Conservation (phyloP, 2,888 invertebrate species). For the Polymixis flavicincta region DNA sequence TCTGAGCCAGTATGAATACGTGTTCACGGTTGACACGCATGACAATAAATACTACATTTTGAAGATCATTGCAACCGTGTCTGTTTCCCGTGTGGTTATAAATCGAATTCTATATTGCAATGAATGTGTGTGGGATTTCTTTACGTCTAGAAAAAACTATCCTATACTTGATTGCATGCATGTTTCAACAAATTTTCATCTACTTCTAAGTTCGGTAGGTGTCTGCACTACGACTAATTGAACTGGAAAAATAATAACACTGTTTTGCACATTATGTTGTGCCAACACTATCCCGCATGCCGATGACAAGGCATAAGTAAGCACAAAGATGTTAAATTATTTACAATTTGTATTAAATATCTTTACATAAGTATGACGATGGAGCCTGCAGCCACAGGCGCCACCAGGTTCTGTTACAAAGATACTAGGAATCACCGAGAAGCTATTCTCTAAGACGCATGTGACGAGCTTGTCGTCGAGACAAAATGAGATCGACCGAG, state of each 20-base stretch:
- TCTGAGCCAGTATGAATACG: not conserved
- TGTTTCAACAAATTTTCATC: slow-evolving; percentile 4
- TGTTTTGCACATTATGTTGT: not conserved
- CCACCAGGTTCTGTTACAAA: too few species aligned
- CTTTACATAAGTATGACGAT: too few species aligned
- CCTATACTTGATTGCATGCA: not conserved
- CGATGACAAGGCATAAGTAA: not conserved
- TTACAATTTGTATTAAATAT: too few species aligned
- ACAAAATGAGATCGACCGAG: too few species aligned
- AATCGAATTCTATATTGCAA: slow-evolving; percentile 5
- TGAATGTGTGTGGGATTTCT: not conserved
- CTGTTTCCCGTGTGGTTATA: not conserved
- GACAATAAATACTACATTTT: slow-evolving; percentile 23
- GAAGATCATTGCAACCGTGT: not conserved
- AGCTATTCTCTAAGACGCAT: too few species aligned
- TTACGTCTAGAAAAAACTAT: not conserved
- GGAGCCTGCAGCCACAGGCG: too few species aligned
- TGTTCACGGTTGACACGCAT: slow-evolving; percentile 15
- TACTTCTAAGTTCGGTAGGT: not conserved
- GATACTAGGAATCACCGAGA: too few species aligned
- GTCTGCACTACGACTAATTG: not conserved
- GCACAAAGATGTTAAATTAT: too few species aligned
- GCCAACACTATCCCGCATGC: slow-evolving; percentile 4
- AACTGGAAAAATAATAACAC: slow-evolving; percentile 18
- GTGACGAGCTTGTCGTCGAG: too few species aligned